Base-by-base conservation (phyloP, 92 coral and sea anemone species). In the Pocillopora grandis region DNA sequence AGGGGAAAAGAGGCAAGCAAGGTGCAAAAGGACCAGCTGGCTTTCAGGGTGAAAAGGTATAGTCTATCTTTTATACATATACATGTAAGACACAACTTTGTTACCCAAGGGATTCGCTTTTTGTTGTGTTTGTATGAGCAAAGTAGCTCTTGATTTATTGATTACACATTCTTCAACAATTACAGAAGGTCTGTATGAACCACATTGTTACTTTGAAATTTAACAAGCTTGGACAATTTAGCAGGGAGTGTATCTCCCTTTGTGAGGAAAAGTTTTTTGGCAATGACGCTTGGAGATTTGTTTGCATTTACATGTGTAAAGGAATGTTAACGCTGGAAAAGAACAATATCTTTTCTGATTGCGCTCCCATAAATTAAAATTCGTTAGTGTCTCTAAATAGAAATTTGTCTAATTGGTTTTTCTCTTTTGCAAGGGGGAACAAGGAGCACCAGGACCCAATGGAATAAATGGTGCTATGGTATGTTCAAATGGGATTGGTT, bases 31-130 rank as follows among this genome's bases (percentile, higher is more conserved):
- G 86, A 52, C 72, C 80, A 17, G 0, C n/a, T 5, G 86, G 86
- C 11, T 83, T 83, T 64, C 52, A 16, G 75, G 86, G 86, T 10
- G 86, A 83, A 83, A 83, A 83, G 86, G 86, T 83, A 75, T 19
- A 12, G 27, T 19, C 52, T 42, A 42, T 42, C 5, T 42, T 42
- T 42, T 42, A 42, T 42, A 7, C 8, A 42, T 42, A 7, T 42
- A 42, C 52, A 42, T 42, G 52, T 42, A 42, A 42, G 52, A 42
- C 52, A 7, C 52, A 42, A 7, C 52, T 42, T 42, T 42, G 4
- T 7, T 42, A 42, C 4, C 31, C 31, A 27, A 27, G 31, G 31
- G 31, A 27, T 27, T 27, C 8, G 52, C 52, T 42, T 42, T 42
- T 42, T 42, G 52, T 42, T 42, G 52, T 42, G 4, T 42, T 3